phyloP scores from a whole-genome alignment of 2,888 invertebrate species.

The Terebella lapidaria region DNA sequence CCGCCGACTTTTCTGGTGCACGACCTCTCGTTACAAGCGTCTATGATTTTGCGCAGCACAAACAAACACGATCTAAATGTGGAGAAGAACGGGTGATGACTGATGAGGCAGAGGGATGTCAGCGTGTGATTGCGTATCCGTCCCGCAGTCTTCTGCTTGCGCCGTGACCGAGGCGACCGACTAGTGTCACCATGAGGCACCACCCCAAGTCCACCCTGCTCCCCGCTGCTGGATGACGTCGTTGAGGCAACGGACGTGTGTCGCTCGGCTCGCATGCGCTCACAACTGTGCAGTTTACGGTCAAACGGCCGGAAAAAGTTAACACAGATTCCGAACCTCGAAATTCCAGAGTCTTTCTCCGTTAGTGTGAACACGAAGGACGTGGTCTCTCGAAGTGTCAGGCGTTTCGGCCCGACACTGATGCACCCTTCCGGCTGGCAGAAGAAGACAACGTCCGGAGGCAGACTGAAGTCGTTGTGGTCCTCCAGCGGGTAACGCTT shows the following conservation, averaged over 20 bases:
- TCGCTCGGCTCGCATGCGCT: constrained; percentile 30
- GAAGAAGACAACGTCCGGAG: constrained; percentile 97
- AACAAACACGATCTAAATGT: constrained; percentile 96
- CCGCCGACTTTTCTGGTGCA: constrained; percentile 51
- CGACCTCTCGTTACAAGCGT: constrained; percentile 89
- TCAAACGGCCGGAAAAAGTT: constrained; percentile 91
- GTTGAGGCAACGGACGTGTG: constrained; percentile 19
- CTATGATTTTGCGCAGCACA: constrained; percentile 90
- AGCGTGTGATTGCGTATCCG: constrained; percentile 76
- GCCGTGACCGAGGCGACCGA: constrained; percentile 40
- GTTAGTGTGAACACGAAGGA: constrained; percentile 98
- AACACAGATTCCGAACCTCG: constrained; percentile 86
- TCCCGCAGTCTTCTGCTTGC: constrained; percentile 37
- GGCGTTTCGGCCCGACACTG: constrained; percentile 72
- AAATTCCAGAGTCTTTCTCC: constrained; percentile 88
- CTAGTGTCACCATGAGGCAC: constrained; percentile 14
- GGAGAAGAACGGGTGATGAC: constrained; percentile 98
- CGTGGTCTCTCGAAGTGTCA: constrained; percentile 71
- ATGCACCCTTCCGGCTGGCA: constrained; percentile 98
- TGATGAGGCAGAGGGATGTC: constrained; percentile 93
- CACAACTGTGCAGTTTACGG: constrained; percentile 30
- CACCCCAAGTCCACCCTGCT: constrained; percentile 1
- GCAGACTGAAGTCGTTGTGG: constrained; percentile 94
- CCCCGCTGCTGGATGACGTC: constrained; percentile 14
- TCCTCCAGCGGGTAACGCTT: constrained; percentile 88